Base-by-base conservation (phyloP, 2,888 invertebrate species). In the Tanytarsus gracilentus region DNA sequence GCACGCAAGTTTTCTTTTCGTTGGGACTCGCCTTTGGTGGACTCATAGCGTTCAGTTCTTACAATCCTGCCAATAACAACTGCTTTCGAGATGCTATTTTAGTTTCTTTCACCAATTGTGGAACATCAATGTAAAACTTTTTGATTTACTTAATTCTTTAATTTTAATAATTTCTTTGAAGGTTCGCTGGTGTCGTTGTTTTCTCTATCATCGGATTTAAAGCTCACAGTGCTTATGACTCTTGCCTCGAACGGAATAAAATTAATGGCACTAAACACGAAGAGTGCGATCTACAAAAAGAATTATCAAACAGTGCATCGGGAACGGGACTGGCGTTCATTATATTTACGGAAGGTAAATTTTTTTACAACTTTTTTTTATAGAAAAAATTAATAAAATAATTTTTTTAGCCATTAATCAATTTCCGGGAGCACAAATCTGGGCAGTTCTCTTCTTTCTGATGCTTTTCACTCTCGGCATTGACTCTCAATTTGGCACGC, bases 341-440 rank as follows among this genome's bases (percentile, higher is more conserved):
- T 64, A 94, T 96, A 66, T 97, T 96, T 77, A 96, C 97, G 0
- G 95, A 97, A 74, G n/a, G n/a, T n/a, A n/a, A n/a, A n/a, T n/a
- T n/a, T n/a, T n/a, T n/a, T n/a, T n/a, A n/a, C n/a, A n/a, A n/a
- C n/a, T n/a, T n/a, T n/a, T n/a, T n/a, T n/a, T n/a, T n/a, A n/a
- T n/a, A n/a, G n/a, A n/a, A n/a, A n/a, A n/a, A n/a, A n/a, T n/a
- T n/a, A n/a, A n/a, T n/a, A n/a, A n/a, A n/a, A n/a, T n/a, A n/a
- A n/a, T n/a, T n/a, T n/a, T n/a, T n/a, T n/a, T n/a, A n/a, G 97
- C 97, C 6, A 96, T 97, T 70, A 93, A 95, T 76, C 95, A 96
- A 76, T 96, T 97, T 74, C 95, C 96, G 0, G 91, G 93, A 0
- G 91, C 95, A 0, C 95, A 94, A 67, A 84, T 97, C 69, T 97